Base-by-base conservation (phyloP, 2,113 vertebrate genomes). In the Noctilio leporinus region DNA sequence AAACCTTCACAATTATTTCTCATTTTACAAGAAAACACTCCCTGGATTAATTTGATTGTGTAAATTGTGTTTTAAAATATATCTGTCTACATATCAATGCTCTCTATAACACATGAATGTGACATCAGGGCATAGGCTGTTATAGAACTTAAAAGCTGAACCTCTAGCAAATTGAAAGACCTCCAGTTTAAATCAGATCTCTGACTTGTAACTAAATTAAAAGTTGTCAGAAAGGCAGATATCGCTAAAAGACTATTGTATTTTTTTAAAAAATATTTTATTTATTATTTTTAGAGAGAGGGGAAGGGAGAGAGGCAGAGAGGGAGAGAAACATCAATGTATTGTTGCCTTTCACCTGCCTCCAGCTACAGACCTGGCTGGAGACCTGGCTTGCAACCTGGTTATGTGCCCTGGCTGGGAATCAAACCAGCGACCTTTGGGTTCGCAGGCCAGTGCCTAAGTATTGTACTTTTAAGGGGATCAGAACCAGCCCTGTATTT, bases 151-250 rank as follows among this genome's bases (percentile, higher is more conserved):
- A 64, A 97, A 95, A 95, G 24, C 38, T 70, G 19, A 69, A 94
- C 10, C 15, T 53, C 38, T 95, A 10, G 4, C 47, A 95, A 86
- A 82, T 91, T 94, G 65, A 90, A 93, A 92, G 73, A 78, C 43
- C 47, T 90, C 67, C 35, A 65, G 80, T 95, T 96, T 83, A 94
- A 96, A 92, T n/a, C 59, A 93, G 33, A 55, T 75, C 75, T 93
- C 62, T 73, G 22, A 89, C 67, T 88, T 96, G 38, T 95, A 96
- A 83, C 47, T 88, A 94, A 92, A 95, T 95, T 95, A 95, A 97
- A 97, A 89, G 35, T 47, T 96, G 73, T 96, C 47, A 55, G 59
- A 89, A 93, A 72, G 38, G 55, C 65, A 80, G 30, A 73, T 92
- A 90, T 75, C 88, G 92, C 90, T 10, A 16, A 93, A 88, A 45